Evolutionary conservation across 1,140 invertebrate species (phyloP).

Genomic region (Bombus terrestris): DNA sequence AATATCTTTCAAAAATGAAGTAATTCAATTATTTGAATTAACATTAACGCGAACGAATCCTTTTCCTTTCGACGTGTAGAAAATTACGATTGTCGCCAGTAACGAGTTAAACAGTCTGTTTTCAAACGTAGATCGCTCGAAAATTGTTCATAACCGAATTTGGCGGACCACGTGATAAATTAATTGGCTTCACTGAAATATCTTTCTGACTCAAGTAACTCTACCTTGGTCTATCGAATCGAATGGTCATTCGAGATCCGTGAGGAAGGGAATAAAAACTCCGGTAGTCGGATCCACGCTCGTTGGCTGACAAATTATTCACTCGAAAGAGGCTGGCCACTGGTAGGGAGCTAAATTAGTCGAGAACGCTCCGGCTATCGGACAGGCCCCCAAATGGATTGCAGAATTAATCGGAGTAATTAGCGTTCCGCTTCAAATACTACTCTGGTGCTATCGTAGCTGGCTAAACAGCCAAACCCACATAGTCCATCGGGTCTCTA

Average conservation of each 20-base stretch:
- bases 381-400: slow-evolving; percentile 45
- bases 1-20: no score
- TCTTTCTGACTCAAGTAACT: not conserved
- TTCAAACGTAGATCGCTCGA: not conserved
- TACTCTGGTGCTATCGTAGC: slow-evolving; percentile 15
- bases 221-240: not conserved
- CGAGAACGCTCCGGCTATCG: slow-evolving; percentile 40
- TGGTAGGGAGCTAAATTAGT: slow-evolving; percentile 44
- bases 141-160: not conserved
- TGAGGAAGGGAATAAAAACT: slow-evolving; percentile 38
- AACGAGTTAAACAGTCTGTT: no score
- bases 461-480: slow-evolving; percentile 27
- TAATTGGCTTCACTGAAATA: no score
- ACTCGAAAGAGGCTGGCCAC: slow-evolving; percentile 35
- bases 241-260: not conserved
- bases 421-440: slow-evolving; percentile 46
- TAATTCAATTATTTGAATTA: no score
- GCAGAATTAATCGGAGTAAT: slow-evolving; percentile 50
- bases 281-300: slow-evolving; percentile 36
- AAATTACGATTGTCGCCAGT: no score
- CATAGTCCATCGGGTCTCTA: not conserved
- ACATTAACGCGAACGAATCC: no score
- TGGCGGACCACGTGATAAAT: accelerated
- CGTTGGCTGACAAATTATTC: slow-evolving; percentile 47
- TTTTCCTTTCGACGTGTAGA: no score